These are phyloP conservation scores for Chromobotia macracanthus DNA, from an alignment of 2,797 vertebrate species.

Conservation along the genomic window DNA sequence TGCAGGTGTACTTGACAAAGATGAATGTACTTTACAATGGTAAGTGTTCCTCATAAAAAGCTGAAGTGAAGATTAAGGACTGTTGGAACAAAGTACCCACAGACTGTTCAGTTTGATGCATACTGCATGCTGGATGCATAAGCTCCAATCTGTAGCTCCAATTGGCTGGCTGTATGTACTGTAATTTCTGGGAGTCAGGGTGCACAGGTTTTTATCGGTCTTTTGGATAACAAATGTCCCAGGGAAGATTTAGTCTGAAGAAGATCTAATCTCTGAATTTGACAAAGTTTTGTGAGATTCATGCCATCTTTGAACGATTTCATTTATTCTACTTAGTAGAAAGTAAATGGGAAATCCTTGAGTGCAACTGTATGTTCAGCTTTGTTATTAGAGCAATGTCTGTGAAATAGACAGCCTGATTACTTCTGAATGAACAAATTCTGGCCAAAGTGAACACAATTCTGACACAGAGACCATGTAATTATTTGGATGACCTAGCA, in stretches of 20 bases:
- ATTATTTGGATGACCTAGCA: too few species aligned
- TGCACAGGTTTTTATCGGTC: conserved; percentile 5
- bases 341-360: too few species aligned
- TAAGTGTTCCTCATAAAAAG: conserved; percentile 22
- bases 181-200: not conserved
- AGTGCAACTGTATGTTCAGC: too few species aligned
- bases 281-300: not conserved
- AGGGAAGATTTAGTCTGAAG: too few species aligned
- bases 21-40: conserved; percentile 31
- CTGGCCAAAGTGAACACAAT: too few species aligned
- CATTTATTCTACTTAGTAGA: too few species aligned
- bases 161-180: not conserved
- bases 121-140: not conserved
- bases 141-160: not conserved
- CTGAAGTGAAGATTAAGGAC: conserved; percentile 23
- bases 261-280: not conserved
- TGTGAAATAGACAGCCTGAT: too few species aligned
- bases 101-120: conserved; percentile 11
- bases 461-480: too few species aligned
- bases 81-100: conserved; percentile 14
- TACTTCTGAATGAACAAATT: too few species aligned
- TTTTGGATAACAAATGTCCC: not conserved
- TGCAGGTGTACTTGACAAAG: conserved; percentile 33
- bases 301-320: too few species aligned
- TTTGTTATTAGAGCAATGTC: too few species aligned